Conservation (phyloP, 53 echinoderm and acorn worm species). For the Astropecten irregularis region DNA sequence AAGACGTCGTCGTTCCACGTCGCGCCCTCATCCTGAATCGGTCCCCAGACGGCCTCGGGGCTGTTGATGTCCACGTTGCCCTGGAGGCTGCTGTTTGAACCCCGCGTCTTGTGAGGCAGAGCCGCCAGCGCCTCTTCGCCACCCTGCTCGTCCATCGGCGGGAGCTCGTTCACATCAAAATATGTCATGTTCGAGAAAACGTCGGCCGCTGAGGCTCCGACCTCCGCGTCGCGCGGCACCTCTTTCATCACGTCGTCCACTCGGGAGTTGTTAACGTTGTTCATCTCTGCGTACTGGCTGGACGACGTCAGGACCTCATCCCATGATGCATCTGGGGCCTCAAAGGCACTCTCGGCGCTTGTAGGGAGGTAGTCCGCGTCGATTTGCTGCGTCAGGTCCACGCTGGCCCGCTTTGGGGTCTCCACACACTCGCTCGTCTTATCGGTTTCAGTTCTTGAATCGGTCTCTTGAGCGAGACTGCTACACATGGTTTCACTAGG, state of each 20-base stretch:
- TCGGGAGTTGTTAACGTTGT: neutral
- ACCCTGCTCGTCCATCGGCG: conserved; percentile 5
- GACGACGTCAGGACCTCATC: conserved; percentile 52
- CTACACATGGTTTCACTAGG: conserved; percentile 2
- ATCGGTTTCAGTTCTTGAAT: neutral
- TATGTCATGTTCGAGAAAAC: conserved; percentile 73
- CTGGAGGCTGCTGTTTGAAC: conserved; percentile 57
- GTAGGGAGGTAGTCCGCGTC: conserved; percentile 77
- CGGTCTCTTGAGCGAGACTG: neutral
- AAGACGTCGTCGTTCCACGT: conserved; percentile 52
- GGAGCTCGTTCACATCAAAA: conserved; percentile 44
- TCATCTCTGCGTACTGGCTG: conserved; percentile 48
- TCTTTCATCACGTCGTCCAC: neutral
- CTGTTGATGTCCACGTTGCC: conserved; percentile 59
- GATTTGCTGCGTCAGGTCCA: conserved; percentile 47
- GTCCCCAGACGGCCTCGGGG: conserved; percentile 60
- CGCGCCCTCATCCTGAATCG: conserved; percentile 38
- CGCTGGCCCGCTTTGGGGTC: neutral
- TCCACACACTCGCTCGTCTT: neutral
- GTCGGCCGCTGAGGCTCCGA: conserved; percentile 14
- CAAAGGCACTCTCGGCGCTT: conserved; percentile 59
- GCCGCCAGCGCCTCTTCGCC: neutral
- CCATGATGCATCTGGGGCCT: conserved; percentile 67
- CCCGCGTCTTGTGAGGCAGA: neutral
- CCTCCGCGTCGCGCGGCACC: neutral